These are phyloP conservation scores for Eurosta solidaginis DNA, from an alignment of 1,140 invertebrate species.

Conservation along the genomic window DNA sequence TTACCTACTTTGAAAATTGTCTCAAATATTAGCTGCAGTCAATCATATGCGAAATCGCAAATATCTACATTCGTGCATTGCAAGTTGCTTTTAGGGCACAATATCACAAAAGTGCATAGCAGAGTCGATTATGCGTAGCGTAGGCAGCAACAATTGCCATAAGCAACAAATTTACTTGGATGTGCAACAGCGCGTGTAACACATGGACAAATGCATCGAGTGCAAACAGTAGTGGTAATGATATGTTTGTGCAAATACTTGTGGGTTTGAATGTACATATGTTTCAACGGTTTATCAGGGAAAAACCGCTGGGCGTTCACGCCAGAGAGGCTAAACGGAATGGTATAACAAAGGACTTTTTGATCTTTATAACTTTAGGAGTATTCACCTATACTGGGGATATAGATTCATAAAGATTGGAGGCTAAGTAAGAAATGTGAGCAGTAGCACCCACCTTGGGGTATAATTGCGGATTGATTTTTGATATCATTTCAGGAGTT, in stretches of 20 bases:
- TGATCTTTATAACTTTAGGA: no score
- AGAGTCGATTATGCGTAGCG: background rate
- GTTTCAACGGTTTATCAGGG: background rate
- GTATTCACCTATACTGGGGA: no score
- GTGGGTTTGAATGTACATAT: background rate
- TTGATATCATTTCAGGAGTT: no score
- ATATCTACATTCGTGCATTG: background rate
- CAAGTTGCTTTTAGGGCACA: background rate
- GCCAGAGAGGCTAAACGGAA: no score
- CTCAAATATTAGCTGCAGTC: background rate
- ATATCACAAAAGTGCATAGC: background rate
- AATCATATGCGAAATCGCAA: constrained; percentile 4
- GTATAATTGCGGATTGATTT: no score
- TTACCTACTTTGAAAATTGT: background rate
- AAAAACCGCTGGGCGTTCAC: no score
- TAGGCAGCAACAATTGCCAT: background rate
- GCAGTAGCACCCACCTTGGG: no score
- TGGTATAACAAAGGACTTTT: no score
- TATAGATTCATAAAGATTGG: no score
- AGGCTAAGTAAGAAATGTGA: no score
- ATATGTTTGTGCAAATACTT: background rate
- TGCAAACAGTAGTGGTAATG: background rate
- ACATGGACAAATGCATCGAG: background rate
- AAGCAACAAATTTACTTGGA: no score
- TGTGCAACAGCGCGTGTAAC: no score